Base-by-base conservation (phyloP, 1,140 invertebrate genomes). In the Drosophila parabipectinata region DNA sequence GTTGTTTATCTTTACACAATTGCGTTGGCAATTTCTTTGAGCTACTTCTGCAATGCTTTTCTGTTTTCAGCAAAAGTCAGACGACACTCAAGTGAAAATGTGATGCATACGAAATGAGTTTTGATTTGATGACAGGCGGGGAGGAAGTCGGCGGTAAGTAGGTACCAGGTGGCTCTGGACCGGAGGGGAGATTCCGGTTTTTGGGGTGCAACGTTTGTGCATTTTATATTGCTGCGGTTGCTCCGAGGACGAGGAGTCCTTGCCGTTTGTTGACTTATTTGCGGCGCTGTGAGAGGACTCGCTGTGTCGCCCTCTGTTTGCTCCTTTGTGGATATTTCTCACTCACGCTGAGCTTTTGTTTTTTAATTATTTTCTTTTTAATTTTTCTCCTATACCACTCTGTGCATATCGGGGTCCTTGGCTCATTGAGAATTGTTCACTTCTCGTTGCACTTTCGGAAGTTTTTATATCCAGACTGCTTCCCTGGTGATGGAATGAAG, bases 1-100 rank as follows among this genome's bases (percentile, higher is more conserved):
- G 83, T 88, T 88, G 83, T 88, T 88, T 88, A 88, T 88, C 83
- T 88, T 88, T 88, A 79, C 84, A 88, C 83, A 88, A 88, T 88
- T 88, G 83, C 76, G 79, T 83, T 88, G 84, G 76, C 79, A 88
- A 88, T 88, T 88, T 79, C 79, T 83, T 83, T 79, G 83, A 79
- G 78, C 63, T 67, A 58, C 50, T 57, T 21, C 18, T 48, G 55
- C 45, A 24, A 39, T 51, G 55, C 18, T 61, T 56, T 34, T 57
- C 30, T 72, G 67, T 51, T 55, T 64, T 63, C 68, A 47, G 60
- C 45, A 50, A 63, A 59, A 85, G 68, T 78, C 77, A 67, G 68
- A 54, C 61, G 39, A 58, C 59, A 41, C 54, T 73, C 55, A 72
- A 72, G 80, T 85, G 80, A 61, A 85, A 90, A 90, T 90, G 85